Percentiles rank a stretch among this genome's conserved stretches.
Conservation (phyloP, 1,140 invertebrate genomes). For the Alviniconcha marisindica region DNA sequence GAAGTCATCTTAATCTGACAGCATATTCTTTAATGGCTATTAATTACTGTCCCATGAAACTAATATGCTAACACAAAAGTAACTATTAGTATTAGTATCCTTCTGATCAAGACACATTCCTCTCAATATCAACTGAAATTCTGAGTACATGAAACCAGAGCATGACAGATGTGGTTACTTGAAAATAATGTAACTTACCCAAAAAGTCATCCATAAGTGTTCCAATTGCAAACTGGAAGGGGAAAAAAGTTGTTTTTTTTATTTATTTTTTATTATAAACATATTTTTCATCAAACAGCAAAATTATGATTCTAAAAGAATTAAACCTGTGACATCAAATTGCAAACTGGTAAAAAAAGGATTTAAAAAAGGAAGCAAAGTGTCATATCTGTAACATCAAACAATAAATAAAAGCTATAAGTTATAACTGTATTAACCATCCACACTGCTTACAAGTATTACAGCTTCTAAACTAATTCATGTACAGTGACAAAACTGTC, state of each 20-base stretch:
- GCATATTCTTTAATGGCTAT: too few relatives aligned
- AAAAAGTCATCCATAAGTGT: slow-evolving; percentile 99
- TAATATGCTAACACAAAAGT: too few relatives aligned
- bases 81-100: too few relatives aligned
- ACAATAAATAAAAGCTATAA: background rate
- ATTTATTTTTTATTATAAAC: background rate
- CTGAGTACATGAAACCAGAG: too few relatives aligned
- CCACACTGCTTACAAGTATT: too few relatives aligned
- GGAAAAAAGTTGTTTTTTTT: background rate
- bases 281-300: background rate
- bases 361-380: background rate
- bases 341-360: background rate
- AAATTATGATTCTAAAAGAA: background rate
- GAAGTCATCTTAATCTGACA: too few relatives aligned
- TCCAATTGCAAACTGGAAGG: slow-evolving; percentile 97
- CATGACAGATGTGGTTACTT: too few relatives aligned
- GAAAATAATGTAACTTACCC: slow-evolving; percentile 76
- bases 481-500: too few relatives aligned
- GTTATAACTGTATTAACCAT: background rate
- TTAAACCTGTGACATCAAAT: background rate
- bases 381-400: background rate
- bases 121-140: too few relatives aligned
- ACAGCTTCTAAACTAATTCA: too few relatives aligned
- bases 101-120: too few relatives aligned
- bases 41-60: too few relatives aligned